Evolutionary conservation across 1,140 invertebrate genomes (phyloP).

Genomic region (Adelges cooleyi): DNA sequence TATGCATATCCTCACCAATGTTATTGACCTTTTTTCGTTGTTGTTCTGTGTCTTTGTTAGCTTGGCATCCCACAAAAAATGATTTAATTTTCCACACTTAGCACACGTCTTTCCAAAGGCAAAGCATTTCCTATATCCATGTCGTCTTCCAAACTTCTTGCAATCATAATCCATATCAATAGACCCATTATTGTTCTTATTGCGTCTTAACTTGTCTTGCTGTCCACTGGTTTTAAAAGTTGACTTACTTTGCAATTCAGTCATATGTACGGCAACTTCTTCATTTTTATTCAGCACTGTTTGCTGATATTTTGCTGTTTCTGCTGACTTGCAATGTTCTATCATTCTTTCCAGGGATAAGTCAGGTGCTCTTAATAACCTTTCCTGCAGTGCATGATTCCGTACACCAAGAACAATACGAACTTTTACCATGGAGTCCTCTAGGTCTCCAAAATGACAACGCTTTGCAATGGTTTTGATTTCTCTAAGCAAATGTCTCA

Average conservation of each 20-base stretch:
- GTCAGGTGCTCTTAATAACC: neutral
- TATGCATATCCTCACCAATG: neutral
- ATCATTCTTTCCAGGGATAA: neutral
- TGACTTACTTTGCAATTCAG: too few species aligned
- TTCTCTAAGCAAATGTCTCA: neutral
- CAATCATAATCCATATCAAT: neutral
- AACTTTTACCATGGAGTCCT: slow-evolving; percentile 1
- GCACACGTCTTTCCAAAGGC: neutral
- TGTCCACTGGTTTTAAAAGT: too few species aligned
- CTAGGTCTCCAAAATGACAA: slow-evolving; percentile 5
- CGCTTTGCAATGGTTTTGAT: neutral
- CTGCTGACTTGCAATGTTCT: neutral
- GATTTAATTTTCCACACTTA: neutral
- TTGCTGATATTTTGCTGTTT: neutral
- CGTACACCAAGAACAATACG: neutral
- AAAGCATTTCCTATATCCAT: neutral
- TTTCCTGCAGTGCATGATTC: neutral
- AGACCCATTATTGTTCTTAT: too few species aligned
- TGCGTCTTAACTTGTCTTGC: neutral
- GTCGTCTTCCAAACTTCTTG: neutral
- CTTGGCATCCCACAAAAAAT: neutral
- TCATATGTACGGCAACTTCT: neutral
- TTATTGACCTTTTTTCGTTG: neutral
- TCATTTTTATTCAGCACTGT: too few species aligned
- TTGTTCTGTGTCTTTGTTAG: too few species aligned